A percentile compares a stretch with the other conserved stretches of the same genome.
phyloP scores from a whole-genome alignment of 2,888 invertebrate genomes.

The Tetragonula carbonaria region DNA sequence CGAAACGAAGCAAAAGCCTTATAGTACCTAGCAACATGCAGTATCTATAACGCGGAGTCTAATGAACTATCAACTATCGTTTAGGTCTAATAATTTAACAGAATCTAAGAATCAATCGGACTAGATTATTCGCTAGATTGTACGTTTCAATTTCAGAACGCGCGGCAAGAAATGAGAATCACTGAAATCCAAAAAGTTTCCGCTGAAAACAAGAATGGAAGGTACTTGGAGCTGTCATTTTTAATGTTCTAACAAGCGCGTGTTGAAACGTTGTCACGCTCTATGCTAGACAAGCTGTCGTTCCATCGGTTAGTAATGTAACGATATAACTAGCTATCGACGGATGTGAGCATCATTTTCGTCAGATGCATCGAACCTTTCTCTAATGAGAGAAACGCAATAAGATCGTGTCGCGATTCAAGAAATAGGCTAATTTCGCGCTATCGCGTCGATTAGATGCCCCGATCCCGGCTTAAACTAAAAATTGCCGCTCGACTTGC shows the following conservation, averaged over 20 bases:
- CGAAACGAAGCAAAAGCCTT: background rate
- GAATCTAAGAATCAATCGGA: background rate
- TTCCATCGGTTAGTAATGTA: slow-evolving; percentile 34
- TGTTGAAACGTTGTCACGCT: slow-evolving; percentile 58
- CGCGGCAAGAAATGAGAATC: slow-evolving; percentile 35
- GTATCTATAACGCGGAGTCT: no score
- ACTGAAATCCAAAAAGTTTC: slow-evolving; percentile 26
- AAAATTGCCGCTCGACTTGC: slow-evolving; percentile 49
- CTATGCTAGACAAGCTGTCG: slow-evolving; percentile 15
- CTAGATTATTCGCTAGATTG: background rate
- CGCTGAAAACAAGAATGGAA: slow-evolving; percentile 17
- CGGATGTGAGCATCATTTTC: slow-evolving; percentile 44
- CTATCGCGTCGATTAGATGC: slow-evolving; percentile 53
- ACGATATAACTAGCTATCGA: slow-evolving; percentile 41
- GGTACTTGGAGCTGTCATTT: slow-evolving; percentile 46
- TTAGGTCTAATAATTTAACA: background rate
- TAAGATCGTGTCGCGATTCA: slow-evolving; percentile 31
- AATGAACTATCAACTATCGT: background rate
- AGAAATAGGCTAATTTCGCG: slow-evolving; percentile 49
- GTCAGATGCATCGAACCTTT: slow-evolving; percentile 55
- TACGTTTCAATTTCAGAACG: background rate
- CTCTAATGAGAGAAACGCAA: slow-evolving; percentile 41
- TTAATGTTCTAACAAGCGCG: slow-evolving; percentile 60
- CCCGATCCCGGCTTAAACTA: slow-evolving; percentile 56
- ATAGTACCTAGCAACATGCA: no score